phyloP scores from a whole-genome alignment of 1,140 invertebrate species.

The Pseudomyrmex gracilis region DNA sequence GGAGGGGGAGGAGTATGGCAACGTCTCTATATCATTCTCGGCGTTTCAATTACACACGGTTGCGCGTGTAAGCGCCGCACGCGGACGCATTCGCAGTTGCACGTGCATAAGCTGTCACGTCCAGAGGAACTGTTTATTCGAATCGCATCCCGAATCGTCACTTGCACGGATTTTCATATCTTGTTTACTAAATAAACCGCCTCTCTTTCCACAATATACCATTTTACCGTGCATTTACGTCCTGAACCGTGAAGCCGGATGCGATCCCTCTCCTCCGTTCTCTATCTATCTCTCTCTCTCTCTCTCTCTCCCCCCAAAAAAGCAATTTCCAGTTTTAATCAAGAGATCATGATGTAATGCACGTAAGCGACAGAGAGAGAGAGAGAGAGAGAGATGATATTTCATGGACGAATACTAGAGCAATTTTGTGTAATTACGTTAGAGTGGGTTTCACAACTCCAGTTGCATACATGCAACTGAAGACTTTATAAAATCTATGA shows the following conservation, averaged over 20 bases:
- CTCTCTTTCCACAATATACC: background rate
- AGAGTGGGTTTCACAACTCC: too few species aligned
- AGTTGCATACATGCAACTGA: too few species aligned
- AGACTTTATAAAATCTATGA: too few species aligned
- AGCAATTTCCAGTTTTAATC: slow-evolving; percentile 22
- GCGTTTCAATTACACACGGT: slow-evolving; percentile 55
- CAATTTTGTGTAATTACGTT: too few species aligned
- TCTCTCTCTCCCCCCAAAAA: background rate
- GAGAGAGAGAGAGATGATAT: background rate
- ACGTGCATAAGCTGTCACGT: slow-evolving; percentile 49
- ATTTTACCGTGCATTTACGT: slow-evolving; percentile 5
- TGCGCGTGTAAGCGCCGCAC: slow-evolving; percentile 40
- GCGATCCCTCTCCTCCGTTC: too few species aligned
- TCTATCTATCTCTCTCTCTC: too few species aligned
- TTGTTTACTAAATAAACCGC: slow-evolving; percentile 48
- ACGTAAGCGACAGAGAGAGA: background rate
- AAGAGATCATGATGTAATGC: background rate
- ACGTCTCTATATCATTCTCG: slow-evolving; percentile 57
- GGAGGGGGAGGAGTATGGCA: too few species aligned
- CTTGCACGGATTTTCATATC: slow-evolving; percentile 55
- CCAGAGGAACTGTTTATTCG: slow-evolving; percentile 58
- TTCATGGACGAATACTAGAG: background rate
- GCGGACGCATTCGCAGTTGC: slow-evolving; percentile 38
- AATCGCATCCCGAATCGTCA: slow-evolving; percentile 48
- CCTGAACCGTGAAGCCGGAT: too few species aligned